Evolutionary conservation across 2,888 invertebrate genomes (phyloP).

Genomic region (Drosophila meridiana): DNA sequence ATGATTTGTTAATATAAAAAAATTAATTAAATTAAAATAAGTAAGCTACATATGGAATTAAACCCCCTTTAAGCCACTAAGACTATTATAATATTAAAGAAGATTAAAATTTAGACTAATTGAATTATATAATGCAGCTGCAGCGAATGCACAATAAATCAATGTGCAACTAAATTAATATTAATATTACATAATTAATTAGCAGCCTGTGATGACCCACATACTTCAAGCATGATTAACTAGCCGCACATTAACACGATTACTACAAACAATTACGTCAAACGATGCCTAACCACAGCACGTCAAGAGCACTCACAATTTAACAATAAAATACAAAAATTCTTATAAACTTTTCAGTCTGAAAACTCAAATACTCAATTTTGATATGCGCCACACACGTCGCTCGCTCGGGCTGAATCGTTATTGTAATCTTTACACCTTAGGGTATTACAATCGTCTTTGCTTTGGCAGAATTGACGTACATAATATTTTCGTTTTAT

Average conservation of each 20-base stretch:
- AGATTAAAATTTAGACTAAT: neutral
- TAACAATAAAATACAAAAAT: neutral
- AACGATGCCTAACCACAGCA: neutral
- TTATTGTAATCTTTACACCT: conserved; percentile 12
- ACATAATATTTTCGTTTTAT: conserved; percentile 28
- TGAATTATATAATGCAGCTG: neutral
- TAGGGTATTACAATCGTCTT: conserved; percentile 36
- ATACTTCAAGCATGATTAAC: neutral
- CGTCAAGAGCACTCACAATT: neutral
- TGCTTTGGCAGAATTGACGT: conserved; percentile 11
- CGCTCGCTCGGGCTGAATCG: neutral
- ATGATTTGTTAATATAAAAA: too few relatives aligned
- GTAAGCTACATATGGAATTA: too few relatives aligned
- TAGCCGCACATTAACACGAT: conserved; percentile 6
- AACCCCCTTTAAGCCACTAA: too few relatives aligned
- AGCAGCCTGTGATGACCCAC: neutral
- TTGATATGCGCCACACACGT: neutral
- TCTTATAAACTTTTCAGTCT: neutral
- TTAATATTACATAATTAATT: neutral
- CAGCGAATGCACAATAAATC: neutral
- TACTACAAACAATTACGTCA: neutral
- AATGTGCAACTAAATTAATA: neutral
- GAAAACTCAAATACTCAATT: neutral
- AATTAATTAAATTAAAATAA: too few relatives aligned
- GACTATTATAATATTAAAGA: neutral